A percentile compares a stretch with the other conserved stretches of the same genome.
Evolutionary conservation across 2,797 vertebrate genomes (phyloP).

Genomic region (Hoplostethus mediterraneus): DNA sequence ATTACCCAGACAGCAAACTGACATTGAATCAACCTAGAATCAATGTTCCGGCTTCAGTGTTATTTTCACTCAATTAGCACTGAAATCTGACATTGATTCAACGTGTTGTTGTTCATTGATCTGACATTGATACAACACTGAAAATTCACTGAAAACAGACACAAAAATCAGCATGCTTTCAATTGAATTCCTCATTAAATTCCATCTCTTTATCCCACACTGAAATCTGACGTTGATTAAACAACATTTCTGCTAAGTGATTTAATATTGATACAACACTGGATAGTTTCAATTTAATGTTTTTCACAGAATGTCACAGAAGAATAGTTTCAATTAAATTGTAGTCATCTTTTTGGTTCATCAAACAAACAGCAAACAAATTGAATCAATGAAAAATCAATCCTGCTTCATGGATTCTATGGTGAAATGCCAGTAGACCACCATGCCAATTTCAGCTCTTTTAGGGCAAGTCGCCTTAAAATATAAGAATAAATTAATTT

Average conservation of each 20-base stretch:
- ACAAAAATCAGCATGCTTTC: not conserved
- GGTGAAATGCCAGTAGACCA: not conserved
- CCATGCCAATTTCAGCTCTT: too few species aligned
- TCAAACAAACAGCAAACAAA: not conserved
- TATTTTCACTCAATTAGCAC: not conserved
- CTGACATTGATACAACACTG: not conserved
- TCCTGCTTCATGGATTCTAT: not conserved
- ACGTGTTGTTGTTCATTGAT: not conserved
- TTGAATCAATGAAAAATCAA: not conserved
- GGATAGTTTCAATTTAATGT: too few species aligned
- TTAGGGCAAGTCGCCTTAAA: too few species aligned
- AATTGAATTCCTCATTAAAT: too few species aligned
- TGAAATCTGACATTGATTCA: not conserved
- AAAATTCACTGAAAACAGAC: not conserved
- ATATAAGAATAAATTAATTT: too few species aligned
- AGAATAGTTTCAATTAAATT: too few species aligned
- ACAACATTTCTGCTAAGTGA: too few species aligned
- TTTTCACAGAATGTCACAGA: too few species aligned
- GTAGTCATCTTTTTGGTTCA: not conserved
- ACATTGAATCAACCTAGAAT: slow-evolving; percentile 11
- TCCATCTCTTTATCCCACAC: too few species aligned
- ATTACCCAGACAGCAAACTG: not conserved
- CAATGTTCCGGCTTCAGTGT: not conserved
- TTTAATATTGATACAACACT: too few species aligned
- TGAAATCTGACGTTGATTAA: too few species aligned